These are phyloP conservation scores for Polypterus bichir DNA, from an alignment of 2,113 vertebrate species.

Conservation along the genomic window DNA sequence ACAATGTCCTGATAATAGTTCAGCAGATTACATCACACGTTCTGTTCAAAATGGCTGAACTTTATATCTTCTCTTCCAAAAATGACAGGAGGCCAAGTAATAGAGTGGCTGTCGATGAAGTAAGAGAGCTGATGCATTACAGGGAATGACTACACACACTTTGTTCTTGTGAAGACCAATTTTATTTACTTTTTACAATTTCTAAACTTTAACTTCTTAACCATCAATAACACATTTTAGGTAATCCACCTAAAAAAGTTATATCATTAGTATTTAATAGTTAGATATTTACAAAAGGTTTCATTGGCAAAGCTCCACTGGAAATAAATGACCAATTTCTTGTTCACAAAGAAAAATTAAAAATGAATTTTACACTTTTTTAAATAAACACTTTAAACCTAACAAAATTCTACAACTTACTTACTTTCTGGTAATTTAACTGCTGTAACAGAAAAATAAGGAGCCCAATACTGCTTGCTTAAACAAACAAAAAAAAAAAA, in stretches of 20 bases:
- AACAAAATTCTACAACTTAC: constrained; percentile 21
- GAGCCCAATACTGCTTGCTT: no score
- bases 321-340: constrained; percentile 36
- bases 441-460: no score
- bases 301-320: constrained; percentile 48
- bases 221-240: constrained; percentile 61
- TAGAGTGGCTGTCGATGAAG: no score
- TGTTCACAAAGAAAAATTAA: constrained; percentile 52
- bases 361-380: constrained; percentile 24
- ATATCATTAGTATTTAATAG: constrained; percentile 57
- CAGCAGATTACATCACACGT: no score
- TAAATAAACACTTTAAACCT: constrained; percentile 64
- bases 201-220: constrained; percentile 42
- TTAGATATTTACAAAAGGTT: constrained; percentile 56
- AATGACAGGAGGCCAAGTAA: no score
- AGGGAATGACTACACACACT: neutral
- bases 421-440: constrained; percentile 15
- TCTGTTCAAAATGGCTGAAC: no score
- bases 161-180: constrained; percentile 8
- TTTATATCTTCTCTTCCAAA: no score
- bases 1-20: no score
- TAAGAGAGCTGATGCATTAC: no score
- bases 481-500: no score
- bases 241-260: constrained; percentile 42
- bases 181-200: constrained; percentile 39